A percentile compares a stretch with the other conserved stretches of the same genome.
These are phyloP conservation scores for Volucella zonaria DNA, from an alignment of 2,888 invertebrate species.

Conservation along the genomic window DNA sequence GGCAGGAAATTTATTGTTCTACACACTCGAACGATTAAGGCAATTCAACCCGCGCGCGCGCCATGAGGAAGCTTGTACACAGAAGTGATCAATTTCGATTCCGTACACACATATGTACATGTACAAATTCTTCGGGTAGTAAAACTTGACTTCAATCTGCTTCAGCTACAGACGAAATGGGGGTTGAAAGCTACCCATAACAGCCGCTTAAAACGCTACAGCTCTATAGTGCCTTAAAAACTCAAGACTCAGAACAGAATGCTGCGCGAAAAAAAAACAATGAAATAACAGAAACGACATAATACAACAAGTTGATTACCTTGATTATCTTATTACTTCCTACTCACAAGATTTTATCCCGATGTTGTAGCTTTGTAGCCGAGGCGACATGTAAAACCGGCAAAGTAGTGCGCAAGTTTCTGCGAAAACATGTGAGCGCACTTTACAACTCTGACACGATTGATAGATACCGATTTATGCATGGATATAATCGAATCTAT, in stretches of 20 bases:
- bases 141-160: background rate
- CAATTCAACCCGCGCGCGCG: slow-evolving; percentile 61
- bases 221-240: background rate
- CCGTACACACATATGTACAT: slow-evolving; percentile 27
- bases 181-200: slow-evolving; percentile 57
- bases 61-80: slow-evolving; percentile 53
- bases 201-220: too few relatives aligned
- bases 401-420: slow-evolving; percentile 42
- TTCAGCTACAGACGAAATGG: slow-evolving; percentile 31
- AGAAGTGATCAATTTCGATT: slow-evolving; percentile 66
- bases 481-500: background rate
- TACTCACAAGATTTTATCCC: slow-evolving; percentile 70
- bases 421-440: background rate
- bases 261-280: slow-evolving; percentile 41
- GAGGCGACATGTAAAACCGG: slow-evolving; percentile 58
- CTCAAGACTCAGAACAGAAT: slow-evolving; percentile 63
- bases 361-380: slow-evolving; percentile 6
- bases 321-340: slow-evolving; percentile 74
- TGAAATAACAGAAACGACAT: slow-evolving; percentile 57
- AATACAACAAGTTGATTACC: slow-evolving; percentile 74
- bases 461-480: slow-evolving; percentile 33
- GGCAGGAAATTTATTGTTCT: slow-evolving; percentile 74
- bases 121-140: too few relatives aligned
- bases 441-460: background rate
- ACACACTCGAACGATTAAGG: slow-evolving; percentile 72